Evolutionary conservation across 1,140 invertebrate species (phyloP).

Genomic region (Drosophila kohkoa): DNA sequence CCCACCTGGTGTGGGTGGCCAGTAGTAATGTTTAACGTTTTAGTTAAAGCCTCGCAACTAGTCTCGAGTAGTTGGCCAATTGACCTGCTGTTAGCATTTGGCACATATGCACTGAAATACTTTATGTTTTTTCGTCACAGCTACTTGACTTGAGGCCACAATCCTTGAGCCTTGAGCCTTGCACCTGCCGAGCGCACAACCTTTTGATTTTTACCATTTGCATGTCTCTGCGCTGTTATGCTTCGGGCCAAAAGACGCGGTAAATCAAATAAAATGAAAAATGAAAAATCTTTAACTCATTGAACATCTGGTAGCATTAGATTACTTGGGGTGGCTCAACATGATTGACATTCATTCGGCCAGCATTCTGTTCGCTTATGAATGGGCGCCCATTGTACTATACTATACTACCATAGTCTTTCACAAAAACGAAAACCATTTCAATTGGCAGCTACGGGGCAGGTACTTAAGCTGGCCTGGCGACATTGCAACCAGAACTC

Average conservation of each 20-base stretch:
- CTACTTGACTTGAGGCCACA: slow-evolving; percentile 56
- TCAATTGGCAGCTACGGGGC: slow-evolving; percentile 48
- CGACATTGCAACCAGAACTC: slow-evolving; percentile 50
- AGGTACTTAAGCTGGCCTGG: slow-evolving; percentile 69
- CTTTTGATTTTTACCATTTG: slow-evolving; percentile 57
- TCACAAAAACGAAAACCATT: slow-evolving; percentile 2
- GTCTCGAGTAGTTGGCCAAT: slow-evolving; percentile 31
- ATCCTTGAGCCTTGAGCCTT: slow-evolving; percentile 48
- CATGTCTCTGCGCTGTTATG: slow-evolving; percentile 49
- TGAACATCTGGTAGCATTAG: slow-evolving; percentile 77
- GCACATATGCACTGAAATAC: slow-evolving; percentile 22
- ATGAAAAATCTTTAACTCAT: slow-evolving; percentile 52
- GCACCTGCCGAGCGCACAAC: slow-evolving; percentile 61
- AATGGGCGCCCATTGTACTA: slow-evolving; percentile 76
- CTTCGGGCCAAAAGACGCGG: background rate
- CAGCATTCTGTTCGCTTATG: slow-evolving; percentile 48
- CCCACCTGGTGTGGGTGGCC: slow-evolving; percentile 12
- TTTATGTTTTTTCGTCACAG: background rate
- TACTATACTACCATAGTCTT: too few species aligned
- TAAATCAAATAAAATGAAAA: slow-evolving; percentile 32
- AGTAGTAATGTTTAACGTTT: slow-evolving; percentile 11
- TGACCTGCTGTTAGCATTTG: slow-evolving; percentile 79
- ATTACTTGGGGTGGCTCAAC: slow-evolving; percentile 41
- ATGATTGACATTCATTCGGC: slow-evolving; percentile 70
- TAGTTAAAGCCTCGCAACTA: slow-evolving; percentile 17